Evolutionary conservation across 2,797 vertebrate genomes (phyloP).

Genomic region (Sebastes trivittatus): DNA sequence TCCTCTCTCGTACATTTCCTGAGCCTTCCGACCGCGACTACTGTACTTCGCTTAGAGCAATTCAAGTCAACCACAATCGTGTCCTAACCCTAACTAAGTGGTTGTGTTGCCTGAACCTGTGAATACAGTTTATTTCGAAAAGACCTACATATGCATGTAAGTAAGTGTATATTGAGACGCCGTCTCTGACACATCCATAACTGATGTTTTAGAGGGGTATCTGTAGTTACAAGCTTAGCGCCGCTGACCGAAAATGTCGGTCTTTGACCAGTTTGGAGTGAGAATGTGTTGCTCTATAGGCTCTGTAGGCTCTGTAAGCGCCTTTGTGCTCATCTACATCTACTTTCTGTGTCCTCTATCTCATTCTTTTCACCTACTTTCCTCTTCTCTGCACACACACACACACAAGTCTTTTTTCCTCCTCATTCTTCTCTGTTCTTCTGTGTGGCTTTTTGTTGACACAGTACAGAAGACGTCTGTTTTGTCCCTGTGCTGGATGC

Average conservation of each 20-base stretch:
- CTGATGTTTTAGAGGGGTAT: background rate
- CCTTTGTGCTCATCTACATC: slow-evolving; percentile 43
- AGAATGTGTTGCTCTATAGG: background rate
- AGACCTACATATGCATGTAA: background rate
- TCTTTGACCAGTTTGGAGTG: too few relatives aligned
- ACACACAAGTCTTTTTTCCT: background rate
- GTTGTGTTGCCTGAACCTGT: background rate
- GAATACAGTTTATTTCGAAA: background rate
- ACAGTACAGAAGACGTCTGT: slow-evolving; percentile 45
- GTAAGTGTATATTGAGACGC: background rate
- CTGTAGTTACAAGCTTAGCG: background rate
- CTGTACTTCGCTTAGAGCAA: too few relatives aligned
- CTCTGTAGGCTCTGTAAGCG: slow-evolving; percentile 32
- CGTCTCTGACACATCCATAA: background rate
- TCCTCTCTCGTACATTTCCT: too few relatives aligned
- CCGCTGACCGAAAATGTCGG: background rate
- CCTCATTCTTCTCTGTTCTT: slow-evolving; percentile 21
- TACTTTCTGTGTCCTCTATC: slow-evolving; percentile 37
- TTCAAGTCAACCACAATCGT: background rate
- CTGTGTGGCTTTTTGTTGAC: slow-evolving; percentile 45
- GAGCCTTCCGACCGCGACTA: too few relatives aligned
- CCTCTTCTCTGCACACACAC: background rate
- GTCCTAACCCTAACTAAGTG: background rate
- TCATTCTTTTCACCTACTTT: slow-evolving; percentile 45
- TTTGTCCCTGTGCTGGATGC: slow-evolving; percentile 58